Base-by-base conservation (phyloP, 1,140 invertebrate species). In the Diorhabda sublineata region DNA sequence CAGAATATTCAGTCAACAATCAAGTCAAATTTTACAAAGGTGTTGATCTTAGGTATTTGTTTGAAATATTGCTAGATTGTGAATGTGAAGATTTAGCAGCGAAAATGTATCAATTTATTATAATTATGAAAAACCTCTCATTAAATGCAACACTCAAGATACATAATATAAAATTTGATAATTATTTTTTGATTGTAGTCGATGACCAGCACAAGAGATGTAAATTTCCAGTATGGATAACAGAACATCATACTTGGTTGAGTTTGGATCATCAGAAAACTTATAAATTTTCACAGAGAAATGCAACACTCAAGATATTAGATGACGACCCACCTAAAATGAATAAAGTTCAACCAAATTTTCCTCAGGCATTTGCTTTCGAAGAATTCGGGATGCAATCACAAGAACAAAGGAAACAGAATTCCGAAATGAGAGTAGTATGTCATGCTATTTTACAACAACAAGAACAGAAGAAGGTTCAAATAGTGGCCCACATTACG, bases 181-280 rank as follows among this genome's bases (percentile, higher is more conserved):
- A 26, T 26, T 26, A 26, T 26, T 26, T 26, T 26, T 26, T 26
- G 26, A 52, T 52, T 52, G 6, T 4, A 84, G 85, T 85, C 61
- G 86, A 87, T 71, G 84, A 85, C 69, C 85, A 86, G 69, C 85
- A 86, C 77, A 85, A 85, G 71, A 80, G 85, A 69, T 93, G 92
- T 78, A 87, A 87, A 75, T 93, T 91, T 81, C 91, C 91, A 1
- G 79, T 80, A 42, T 93, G 92, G 92, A 85, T 93, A 61, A 89
- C 88, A 60, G 85, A 87, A 9, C 89, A 91, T 70, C 87, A 88
- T 69, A 92, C 91, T 56, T 93, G 92, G 92, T 88, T 91, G 78
- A 91, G 90, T 67, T 82, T 93, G 67, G 91, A 93, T 79, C 86
- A 90, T 69, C 85, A 85, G 7, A 87, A 88, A 73, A 87, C 88